Evolutionary conservation across 1,140 invertebrate genomes (phyloP), one percentile per base, ranked within the genome.

Genomic region (Gryon sp.): DNA sequence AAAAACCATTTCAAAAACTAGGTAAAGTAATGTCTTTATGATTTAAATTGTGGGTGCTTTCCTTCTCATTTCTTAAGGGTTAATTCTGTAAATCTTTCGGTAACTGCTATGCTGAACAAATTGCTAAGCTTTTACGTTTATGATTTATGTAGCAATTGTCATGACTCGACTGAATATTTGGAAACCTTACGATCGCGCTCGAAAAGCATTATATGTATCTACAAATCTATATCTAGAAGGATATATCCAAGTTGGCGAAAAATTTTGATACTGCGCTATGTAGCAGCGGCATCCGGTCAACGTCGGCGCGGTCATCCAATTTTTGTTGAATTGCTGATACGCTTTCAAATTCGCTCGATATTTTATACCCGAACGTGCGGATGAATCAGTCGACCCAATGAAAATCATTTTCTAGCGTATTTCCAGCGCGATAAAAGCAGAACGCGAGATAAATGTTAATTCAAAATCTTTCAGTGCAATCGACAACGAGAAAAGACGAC

Each of bases 221-320:
- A 12, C 30, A 50, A 65, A 52, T 52, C 60, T 41, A 32, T 40
- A 63, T 34, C 22, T 11, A 62, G 24, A 48, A 34, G 16, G 12
- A 8, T 28, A n/a, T 15, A 52, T 53, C 52, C 60, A 63, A 66
- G 46, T 66, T 45, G 28, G 48, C 62, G 62, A 66, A 46, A 53
- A 66, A 66, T n/a, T 66, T 66, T 45, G 26, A 66, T 53, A n/a
- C 48, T 48, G 38, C 12, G 40, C 62, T 66, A 66, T 66, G 53
- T 66, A 53, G 45, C 32, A 32, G 45, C 16, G 36, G 36, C 40
- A 45, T 66, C 40, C 62, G 62, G 62, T 66, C 62, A 66, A 53
- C n/a, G n/a, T n/a, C 45, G 48, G 30, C 38, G 48, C 16, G 40
- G 38, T 45, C 38, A 41, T 66, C 34, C 48, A 66, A 66, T 53